Evolutionary conservation across 2,797 vertebrate genomes (phyloP).

Genomic region (Furcifer pardalis): DNA sequence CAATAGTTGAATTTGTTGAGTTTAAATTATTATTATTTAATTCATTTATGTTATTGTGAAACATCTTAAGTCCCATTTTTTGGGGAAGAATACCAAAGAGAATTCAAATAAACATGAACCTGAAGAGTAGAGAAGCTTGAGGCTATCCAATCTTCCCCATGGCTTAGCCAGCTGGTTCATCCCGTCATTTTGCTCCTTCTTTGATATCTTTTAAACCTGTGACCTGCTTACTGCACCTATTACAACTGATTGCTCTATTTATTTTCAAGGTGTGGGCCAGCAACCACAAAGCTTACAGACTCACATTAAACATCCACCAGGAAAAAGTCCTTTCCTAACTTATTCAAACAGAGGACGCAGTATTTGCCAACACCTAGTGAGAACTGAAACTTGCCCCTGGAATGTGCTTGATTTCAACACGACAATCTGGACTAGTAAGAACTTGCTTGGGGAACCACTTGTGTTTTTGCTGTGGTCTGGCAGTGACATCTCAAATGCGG

Average conservation of each 20-base stretch:
- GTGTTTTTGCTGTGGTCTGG: neutral
- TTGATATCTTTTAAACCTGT: neutral
- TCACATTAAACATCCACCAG: constrained; percentile 20
- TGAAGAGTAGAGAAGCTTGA: neutral
- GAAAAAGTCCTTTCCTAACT: constrained; percentile 3
- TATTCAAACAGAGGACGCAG: constrained; percentile 1
- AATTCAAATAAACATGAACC: neutral
- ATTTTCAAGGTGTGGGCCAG: constrained; percentile 17
- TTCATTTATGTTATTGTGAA: neutral
- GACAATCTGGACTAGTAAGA: neutral
- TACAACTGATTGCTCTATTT: constrained; percentile 25
- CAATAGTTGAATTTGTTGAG: no score
- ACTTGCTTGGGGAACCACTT: neutral
- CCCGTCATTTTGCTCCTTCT: neutral
- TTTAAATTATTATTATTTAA: neutral
- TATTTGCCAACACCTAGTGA: constrained; percentile 17
- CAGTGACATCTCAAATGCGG: neutral
- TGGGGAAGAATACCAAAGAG: neutral
- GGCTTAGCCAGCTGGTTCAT: neutral
- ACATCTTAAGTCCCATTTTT: neutral
- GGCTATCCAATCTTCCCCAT: neutral
- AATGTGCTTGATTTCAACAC: constrained; percentile 10
- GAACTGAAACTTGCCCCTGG: constrained; percentile 16
- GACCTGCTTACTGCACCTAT: constrained; percentile 5
- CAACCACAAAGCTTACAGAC: neutral